Evolutionary conservation across 2,888 invertebrate genomes (phyloP).

Genomic region (Congeria kusceri): DNA sequence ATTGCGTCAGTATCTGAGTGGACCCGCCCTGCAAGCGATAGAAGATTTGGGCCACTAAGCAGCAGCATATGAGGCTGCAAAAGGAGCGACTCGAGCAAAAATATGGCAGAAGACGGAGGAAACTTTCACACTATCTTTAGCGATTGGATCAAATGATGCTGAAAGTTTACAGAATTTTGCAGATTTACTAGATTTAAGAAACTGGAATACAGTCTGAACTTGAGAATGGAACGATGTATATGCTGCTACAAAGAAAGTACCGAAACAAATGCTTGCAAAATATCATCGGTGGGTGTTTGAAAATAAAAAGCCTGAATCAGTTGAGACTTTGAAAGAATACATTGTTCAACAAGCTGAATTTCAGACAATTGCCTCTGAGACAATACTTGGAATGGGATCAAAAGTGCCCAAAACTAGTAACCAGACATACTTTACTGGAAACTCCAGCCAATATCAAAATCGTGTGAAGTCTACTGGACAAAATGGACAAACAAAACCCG

Average conservation of each 20-base stretch:
- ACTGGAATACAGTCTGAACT: conserved; percentile 19
- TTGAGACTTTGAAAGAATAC: conserved; percentile 26
- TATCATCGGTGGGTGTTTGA: too few relatives aligned
- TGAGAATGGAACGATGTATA: conserved; percentile 23
- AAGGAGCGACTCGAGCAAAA: conserved; percentile 37
- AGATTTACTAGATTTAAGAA: conserved; percentile 45
- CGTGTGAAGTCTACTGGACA: too few relatives aligned
- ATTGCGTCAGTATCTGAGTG: conserved; percentile 49
- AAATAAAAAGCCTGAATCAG: conserved; percentile 38
- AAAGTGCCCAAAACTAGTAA: too few relatives aligned
- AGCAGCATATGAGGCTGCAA: conserved; percentile 8
- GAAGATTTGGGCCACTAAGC: conserved; percentile 34
- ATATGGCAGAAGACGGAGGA: conserved; percentile 27
- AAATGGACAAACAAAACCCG: too few relatives aligned
- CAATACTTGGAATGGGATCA: conserved; percentile 13
- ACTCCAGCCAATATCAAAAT: too few relatives aligned
- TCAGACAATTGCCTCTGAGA: conserved; percentile 31
- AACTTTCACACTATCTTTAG: conserved; percentile 6
- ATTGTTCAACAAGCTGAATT: conserved; percentile 41
- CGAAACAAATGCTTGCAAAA: too few relatives aligned
- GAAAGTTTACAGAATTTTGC: conserved; percentile 36
- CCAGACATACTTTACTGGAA: too few relatives aligned
- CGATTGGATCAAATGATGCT: conserved; percentile 11
- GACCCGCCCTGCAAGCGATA: conserved; percentile 23
- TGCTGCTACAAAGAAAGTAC: too few relatives aligned